phyloP scores from a whole-genome alignment of 2,113 vertebrate species.

The Prinia subflava region DNA sequence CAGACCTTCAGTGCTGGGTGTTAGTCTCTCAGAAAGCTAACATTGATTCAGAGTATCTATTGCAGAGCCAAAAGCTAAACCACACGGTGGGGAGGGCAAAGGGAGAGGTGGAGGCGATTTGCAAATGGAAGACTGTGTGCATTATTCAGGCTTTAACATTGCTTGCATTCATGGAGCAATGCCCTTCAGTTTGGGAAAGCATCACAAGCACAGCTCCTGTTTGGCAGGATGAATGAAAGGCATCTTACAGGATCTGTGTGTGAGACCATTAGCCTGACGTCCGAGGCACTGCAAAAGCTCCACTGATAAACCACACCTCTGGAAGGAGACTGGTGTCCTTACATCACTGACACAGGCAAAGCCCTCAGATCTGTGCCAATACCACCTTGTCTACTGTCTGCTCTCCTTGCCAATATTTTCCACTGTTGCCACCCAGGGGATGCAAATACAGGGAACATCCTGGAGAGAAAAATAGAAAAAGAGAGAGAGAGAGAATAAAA shows the following conservation, averaged over 20 bases:
- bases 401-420: not conserved
- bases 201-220: conserved; percentile 45
- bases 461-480: rapidly evolving
- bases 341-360: conserved; percentile 29
- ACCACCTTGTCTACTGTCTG: not conserved
- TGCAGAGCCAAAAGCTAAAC: conserved; percentile 57
- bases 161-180: conserved; percentile 61
- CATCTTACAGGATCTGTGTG: conserved; percentile 41
- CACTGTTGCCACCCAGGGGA: conserved; percentile 16
- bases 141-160: conserved; percentile 67
- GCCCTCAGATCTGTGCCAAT: not conserved
- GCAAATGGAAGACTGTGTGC: conserved; percentile 58
- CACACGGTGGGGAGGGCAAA: conserved; percentile 22
- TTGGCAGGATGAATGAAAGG: conserved; percentile 52
- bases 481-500: not conserved
- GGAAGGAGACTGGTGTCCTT: conserved; percentile 18
- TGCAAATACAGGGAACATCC: not conserved
- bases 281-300: not conserved
- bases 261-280: not conserved
- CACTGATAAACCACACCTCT: conserved; percentile 52
- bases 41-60: conserved; percentile 36
- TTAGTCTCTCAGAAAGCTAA: conserved; percentile 43
- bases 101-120: conserved; percentile 6
- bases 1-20: not conserved
- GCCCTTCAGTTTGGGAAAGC: conserved; percentile 50